Percentiles rank a stretch among this genome's conserved stretches.
Conservation (phyloP, 2,113 vertebrate species). For the Paramisgurnus dabryanus region DNA sequence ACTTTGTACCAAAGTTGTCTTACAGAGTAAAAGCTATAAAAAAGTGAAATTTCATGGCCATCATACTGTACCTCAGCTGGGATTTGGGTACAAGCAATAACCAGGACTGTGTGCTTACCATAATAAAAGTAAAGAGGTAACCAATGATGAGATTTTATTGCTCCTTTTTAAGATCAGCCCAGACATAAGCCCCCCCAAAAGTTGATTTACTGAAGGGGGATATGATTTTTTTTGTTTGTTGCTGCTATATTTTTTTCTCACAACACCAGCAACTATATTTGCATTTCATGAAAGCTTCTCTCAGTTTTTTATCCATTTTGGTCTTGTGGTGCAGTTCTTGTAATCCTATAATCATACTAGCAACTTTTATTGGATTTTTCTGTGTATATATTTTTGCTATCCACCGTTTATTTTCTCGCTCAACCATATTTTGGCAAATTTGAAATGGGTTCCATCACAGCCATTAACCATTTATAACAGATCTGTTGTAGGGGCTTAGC, state of each 20-base stretch:
- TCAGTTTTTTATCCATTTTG: not conserved
- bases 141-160: not conserved
- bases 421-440: constrained; percentile 1
- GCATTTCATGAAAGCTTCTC: not conserved
- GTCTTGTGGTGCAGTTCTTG: constrained; percentile 15
- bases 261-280: constrained; percentile 16
- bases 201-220: not conserved
- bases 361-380: constrained; percentile 22
- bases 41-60: not conserved
- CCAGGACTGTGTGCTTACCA: not conserved
- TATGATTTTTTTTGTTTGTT: not conserved
- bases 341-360: not conserved
- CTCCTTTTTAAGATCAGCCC: not conserved
- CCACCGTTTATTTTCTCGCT: constrained; percentile 5
- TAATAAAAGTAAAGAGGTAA: too few relatives aligned
- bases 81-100: not conserved
- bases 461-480: constrained; percentile 28
- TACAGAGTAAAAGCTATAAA: not conserved
- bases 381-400: not conserved
- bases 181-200: not conserved
- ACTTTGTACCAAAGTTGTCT: not conserved
- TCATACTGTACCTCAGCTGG: not conserved
- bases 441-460: not conserved
- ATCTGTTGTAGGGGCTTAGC: constrained; percentile 15
- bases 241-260: not conserved